Evolutionary conservation across 2,797 vertebrate genomes (phyloP), one percentile per base, ranked within the genome.

Genomic region (Intellagama lesueurii): DNA sequence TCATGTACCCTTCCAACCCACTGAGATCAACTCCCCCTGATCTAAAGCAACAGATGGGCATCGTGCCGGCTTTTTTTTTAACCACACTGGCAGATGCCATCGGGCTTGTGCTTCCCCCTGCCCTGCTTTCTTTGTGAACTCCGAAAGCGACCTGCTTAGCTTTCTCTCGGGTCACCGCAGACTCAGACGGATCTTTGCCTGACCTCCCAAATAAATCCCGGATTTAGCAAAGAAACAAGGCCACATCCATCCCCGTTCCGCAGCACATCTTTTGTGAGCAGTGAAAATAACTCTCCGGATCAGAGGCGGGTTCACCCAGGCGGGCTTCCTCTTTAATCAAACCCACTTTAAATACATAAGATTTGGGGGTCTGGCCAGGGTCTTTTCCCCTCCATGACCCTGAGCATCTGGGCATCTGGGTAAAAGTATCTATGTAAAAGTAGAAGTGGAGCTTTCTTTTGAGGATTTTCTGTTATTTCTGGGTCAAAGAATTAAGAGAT

Each of bases 401-500:
- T 22, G 32, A 75, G 16, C 35, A 40, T 75, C 32, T 75, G 73
- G n/a, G 26, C 64, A 19, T 2, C 4, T 30, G 28, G 3, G 6
- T 2, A 44, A 12, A 7, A 87, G 87, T 91, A 93, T 84, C 89
- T 91, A 85, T n/a, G 0, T 56, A 4, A 1, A 40, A 12, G 69
- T 26, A 72, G n/a, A 47, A 35, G 16, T 4, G 30, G 90, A 69
- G 78, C 11, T 83, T 64, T 66, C 30, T 30, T 76, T 79, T 92
- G 92, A 94, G 94, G 94, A 94, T 95, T 94, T 87, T 94, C 89
- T 95, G 88, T 75, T 89, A 88, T 95, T 96, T 96, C 94, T 96
- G 90, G 94, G 94, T 95, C 95, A 95, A 89, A 95, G 95, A 95
- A 94, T 95, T 95, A 94, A 94, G 95, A 93, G 95, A 95, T 95